Evolutionary conservation across 2,797 vertebrate genomes (phyloP).

Genomic region (Sphenodon punctatus): DNA sequence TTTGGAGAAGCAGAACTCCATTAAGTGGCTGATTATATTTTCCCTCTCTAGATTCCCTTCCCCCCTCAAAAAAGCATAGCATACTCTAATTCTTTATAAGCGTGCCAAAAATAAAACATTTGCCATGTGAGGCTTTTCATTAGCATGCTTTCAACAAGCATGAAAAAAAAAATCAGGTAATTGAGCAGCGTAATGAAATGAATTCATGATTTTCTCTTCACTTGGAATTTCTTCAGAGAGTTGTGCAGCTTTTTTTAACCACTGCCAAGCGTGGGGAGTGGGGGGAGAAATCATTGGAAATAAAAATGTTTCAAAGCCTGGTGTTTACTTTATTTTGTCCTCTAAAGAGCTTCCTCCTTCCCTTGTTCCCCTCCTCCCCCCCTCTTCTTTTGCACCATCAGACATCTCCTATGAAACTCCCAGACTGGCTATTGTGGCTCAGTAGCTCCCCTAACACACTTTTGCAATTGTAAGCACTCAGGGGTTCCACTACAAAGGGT

Average conservation of each 20-base stretch:
- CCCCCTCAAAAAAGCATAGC: too few relatives aligned
- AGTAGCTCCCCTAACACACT: slow-evolving; percentile 59
- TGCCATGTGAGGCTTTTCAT: slow-evolving; percentile 35
- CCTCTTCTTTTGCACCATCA: slow-evolving; percentile 39
- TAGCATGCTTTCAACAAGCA: slow-evolving; percentile 37
- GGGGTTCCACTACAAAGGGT: slow-evolving; percentile 68
- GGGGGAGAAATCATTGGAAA: slow-evolving; percentile 13
- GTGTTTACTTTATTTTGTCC: slow-evolving; percentile 22
- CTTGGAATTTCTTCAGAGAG: slow-evolving; percentile 30
- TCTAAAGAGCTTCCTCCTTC: slow-evolving; percentile 2
- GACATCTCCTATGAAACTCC: slow-evolving; percentile 31
- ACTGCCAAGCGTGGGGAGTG: too few relatives aligned
- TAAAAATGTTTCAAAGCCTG: slow-evolving; percentile 27
- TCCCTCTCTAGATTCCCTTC: too few relatives aligned
- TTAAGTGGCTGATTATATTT: slow-evolving; percentile 49
- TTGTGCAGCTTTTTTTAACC: slow-evolving; percentile 8
- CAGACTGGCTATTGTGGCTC: slow-evolving; percentile 48
- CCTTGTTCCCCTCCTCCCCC: not conserved
- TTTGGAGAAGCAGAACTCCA: slow-evolving; percentile 51
- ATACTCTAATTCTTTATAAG: too few relatives aligned
- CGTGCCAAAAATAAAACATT: slow-evolving; percentile 24
- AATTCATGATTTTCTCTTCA: slow-evolving; percentile 25
- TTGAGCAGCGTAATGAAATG: slow-evolving; percentile 14
- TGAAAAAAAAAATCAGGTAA: slow-evolving; percentile 41
- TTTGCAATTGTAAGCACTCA: slow-evolving; percentile 72